Evolutionary conservation across 92 coral and sea anemone genomes (phyloP), one percentile per base, ranked within the genome.

Genomic region (Phymanthus crucifer): DNA sequence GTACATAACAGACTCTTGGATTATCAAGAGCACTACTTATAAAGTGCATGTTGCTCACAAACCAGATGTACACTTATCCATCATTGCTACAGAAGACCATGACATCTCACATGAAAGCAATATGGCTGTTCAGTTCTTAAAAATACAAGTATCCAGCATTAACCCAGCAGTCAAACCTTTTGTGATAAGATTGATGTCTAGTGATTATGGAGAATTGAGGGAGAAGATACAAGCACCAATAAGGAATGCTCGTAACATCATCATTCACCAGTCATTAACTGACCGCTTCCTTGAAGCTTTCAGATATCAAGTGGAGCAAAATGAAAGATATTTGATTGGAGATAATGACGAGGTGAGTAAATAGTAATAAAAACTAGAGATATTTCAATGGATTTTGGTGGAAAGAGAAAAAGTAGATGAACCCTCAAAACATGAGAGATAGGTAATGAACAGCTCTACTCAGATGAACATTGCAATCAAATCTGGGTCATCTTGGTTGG

Each of bases 1-100:
- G 26, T 95, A 93, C 85, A 93, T 95, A 57, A 95, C 98, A 50
- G 99, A 95, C 67, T 93, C 99, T 4, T 95, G 99, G 99, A 95
- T 95, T 66, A 67, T 95, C 18, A 90, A 93, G 71, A 93, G 98
- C 58, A 83, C 99, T 0, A 88, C 99, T 13, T 95, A 95, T 76
- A 88, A 78, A 54, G 86, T 95, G 6, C 84, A 93, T 82, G 83
- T 95, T 45, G 99, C 99, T 1, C 99, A 95, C 76, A 93, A 95
- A 57, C 99, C 99, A 37, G 99, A 95, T 78, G 91, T 93, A 21
- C 99, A 95, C 69, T 48, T 93, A 83, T 85, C 93, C 47, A 93
- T 95, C 85, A 91, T 85, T 80, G 87, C 88, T 66, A 86, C 99
- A 4, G 99, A 95, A 76, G 94, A 95, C 69, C 98, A 95, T 75